A percentile compares a stretch with the other conserved stretches of the same genome.
Evolutionary conservation across 2,888 invertebrate species (phyloP).

Genomic region (Oligia strigilis): DNA sequence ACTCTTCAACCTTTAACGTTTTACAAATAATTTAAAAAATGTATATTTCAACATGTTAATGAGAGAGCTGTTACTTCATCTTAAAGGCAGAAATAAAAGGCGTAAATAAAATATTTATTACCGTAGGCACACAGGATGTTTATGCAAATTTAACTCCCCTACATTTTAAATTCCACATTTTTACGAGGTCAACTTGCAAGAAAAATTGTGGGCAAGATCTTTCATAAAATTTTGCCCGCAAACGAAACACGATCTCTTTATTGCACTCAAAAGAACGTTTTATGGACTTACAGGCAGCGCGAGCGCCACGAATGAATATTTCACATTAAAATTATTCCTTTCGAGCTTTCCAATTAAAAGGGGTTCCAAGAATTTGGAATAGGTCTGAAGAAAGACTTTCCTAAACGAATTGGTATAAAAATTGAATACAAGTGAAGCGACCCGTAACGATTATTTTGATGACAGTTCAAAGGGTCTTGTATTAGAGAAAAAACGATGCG

Average conservation of each 20-base stretch:
- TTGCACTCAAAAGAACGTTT: conserved; percentile 59
- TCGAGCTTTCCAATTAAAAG: conserved; percentile 67
- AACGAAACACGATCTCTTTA: conserved; percentile 60
- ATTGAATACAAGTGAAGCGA: conserved; percentile 65
- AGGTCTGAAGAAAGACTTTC: conserved; percentile 52
- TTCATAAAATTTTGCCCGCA: conserved; percentile 52
- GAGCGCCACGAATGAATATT: conserved; percentile 58
- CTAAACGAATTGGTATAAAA: conserved; percentile 66
- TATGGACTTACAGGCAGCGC: conserved; percentile 38
- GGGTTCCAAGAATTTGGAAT: conserved; percentile 61
- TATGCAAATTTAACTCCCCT: conserved; percentile 49
- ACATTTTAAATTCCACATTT: conserved; percentile 58
- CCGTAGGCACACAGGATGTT: conserved; percentile 40
- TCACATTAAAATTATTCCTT: conserved; percentile 67
- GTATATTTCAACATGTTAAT: conserved; percentile 30
- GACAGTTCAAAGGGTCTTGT: conserved; percentile 67
- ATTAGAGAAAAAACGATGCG: conserved; percentile 60
- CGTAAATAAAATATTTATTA: conserved; percentile 52
- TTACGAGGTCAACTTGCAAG: conserved; percentile 59
- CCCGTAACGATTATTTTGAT: conserved; percentile 69
- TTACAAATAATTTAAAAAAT: not conserved
- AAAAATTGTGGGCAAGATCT: conserved; percentile 56
- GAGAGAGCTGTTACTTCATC: conserved; percentile 28
- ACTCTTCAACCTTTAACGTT: not conserved
- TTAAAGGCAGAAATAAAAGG: conserved; percentile 42